These are phyloP conservation scores for Syngnathoides biaculeatus DNA, from an alignment of 2,113 vertebrate genomes.

Conservation along the genomic window DNA sequence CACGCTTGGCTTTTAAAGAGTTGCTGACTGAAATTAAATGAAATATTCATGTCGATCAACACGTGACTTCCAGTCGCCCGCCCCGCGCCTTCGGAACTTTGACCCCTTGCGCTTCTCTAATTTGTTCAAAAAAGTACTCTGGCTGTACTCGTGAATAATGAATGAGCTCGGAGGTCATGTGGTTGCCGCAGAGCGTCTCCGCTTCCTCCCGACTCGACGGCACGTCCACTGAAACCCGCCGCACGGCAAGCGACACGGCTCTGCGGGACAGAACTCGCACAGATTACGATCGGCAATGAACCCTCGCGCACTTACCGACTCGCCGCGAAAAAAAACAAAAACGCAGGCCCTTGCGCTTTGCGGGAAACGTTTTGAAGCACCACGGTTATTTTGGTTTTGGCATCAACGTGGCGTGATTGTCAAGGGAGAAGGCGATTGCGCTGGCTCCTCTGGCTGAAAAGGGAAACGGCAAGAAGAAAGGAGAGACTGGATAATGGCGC, in stretches of 20 bases:
- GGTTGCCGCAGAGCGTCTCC: neutral
- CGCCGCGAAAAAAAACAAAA: neutral
- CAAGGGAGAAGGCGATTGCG: neutral
- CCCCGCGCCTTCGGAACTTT: neutral
- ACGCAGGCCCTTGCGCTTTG: neutral
- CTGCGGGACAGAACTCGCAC: too few species aligned
- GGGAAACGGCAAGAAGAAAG: too few species aligned
- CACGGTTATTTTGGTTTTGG: neutral
- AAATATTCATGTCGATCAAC: conserved; percentile 1
- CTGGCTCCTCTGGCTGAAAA: neutral
- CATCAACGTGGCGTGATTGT: neutral
- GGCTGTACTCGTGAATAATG: neutral
- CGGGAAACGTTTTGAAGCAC: neutral
- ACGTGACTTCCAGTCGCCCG: conserved; percentile 6
- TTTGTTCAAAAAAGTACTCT: conserved; percentile 1
- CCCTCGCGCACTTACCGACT: neutral
- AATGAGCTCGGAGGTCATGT: neutral
- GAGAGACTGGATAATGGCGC: neutral
- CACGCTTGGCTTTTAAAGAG: neutral
- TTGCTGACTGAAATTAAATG: conserved; percentile 1
- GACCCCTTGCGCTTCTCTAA: neutral
- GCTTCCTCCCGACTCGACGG: neutral
- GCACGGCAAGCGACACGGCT: neutral
- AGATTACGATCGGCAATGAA: too few species aligned
- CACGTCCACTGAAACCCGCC: neutral